Conservation (phyloP, 2,888 invertebrate species). For the Amblyteles armatorius region DNA sequence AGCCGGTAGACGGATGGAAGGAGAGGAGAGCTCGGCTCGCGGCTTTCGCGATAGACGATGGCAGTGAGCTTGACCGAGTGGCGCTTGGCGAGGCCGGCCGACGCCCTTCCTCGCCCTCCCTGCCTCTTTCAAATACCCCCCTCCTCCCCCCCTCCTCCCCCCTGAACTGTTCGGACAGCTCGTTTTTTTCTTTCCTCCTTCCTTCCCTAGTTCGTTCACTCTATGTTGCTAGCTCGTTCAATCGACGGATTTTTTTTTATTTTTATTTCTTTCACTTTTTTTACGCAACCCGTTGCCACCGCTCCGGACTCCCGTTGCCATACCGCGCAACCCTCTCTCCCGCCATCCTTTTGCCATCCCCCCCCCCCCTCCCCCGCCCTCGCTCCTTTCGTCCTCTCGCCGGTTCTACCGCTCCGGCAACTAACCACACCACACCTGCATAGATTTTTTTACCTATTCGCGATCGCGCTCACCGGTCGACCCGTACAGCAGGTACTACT, state of each 20-base stretch:
- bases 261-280: conserved; percentile 62
- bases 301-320: conserved; percentile 51
- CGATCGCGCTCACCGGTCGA: conserved; percentile 66
- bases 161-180: not conserved
- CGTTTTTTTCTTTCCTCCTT: conserved; percentile 25
- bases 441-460: conserved; percentile 71
- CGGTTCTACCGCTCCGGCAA: conserved; percentile 53
- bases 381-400: conserved; percentile 43
- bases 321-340: conserved; percentile 55
- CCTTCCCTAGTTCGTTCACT: conserved; percentile 31
- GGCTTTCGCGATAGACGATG: conserved; percentile 75
- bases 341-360: conserved; percentile 44
- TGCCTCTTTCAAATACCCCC: not conserved
- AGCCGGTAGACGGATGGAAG: conserved; percentile 45
- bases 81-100: conserved; percentile 83
- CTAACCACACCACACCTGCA: conserved; percentile 72
- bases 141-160: too few relatives aligned
- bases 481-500: conserved; percentile 55
- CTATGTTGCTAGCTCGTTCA: conserved; percentile 23
- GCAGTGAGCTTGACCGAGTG: conserved; percentile 83
- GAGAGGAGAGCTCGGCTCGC: conserved; percentile 26
- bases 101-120: conserved; percentile 80
- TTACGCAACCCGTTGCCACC: conserved; percentile 74
- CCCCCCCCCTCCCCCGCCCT: too few relatives aligned
- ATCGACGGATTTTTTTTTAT: not conserved